Evolutionary conservation across 2,113 vertebrate genomes (phyloP), one percentile per base, ranked within the genome.

Genomic region (Alethe diademata): DNA sequence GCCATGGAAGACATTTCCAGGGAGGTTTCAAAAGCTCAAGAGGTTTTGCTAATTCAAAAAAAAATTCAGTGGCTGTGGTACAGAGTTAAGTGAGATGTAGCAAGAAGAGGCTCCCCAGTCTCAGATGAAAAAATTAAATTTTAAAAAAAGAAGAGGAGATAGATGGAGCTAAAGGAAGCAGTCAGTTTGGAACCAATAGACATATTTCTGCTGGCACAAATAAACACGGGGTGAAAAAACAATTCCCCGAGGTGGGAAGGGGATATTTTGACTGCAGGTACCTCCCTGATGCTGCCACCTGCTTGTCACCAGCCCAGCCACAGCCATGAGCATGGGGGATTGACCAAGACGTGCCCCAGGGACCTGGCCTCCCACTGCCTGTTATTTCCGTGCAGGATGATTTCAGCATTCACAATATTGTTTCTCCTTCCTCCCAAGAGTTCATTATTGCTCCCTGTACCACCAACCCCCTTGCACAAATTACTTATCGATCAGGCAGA

Each of bases 391-490:
- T 9, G 17, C 56, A 12, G 86, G 86, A 95, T 95, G 94, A 95
- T 94, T 97, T 93, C 95, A 53, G 58, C 5, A 75, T 91, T 96
- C 97, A 97, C 97, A 96, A 92, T 96, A 95, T 93, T 72, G 75
- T 96, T 97, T 95, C 94, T 95, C 94, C 95, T 93, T 95, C 96
- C 96, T 97, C 93, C 91, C 51, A 85, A 95, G 97, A 97, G 97
- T 97, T 96, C 97, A 97, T 98, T 95, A 97, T 76, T 23, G 88
- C 78, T 97, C 81, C 86, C 88, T 90, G 86, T 91, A 91, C 91
- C 3, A 11, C 81, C 28, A 94, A 69, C 43, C 82, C 94, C 96
- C 91, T 92, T 6, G 14, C 81, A 96, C 95, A 97, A 96, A 97
- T 97, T 95, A 96, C 96, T 97, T 98, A 97, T 98, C 0, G 96